Evolutionary conservation across 2,888 invertebrate species (phyloP).

Genomic region (Nephrotoma appendiculata): DNA sequence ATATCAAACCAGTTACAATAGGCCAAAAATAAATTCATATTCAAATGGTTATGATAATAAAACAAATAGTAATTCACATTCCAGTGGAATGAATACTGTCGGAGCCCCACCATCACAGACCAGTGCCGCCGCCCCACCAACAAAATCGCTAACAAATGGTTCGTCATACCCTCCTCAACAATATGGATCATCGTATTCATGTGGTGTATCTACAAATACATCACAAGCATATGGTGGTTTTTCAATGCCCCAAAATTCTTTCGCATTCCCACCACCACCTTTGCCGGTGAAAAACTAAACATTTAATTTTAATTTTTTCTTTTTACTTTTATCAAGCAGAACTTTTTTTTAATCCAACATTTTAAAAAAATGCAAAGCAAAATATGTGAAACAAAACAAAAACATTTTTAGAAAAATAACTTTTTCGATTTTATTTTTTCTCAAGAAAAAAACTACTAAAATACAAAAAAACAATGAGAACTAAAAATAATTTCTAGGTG

Average conservation of each 20-base stretch:
- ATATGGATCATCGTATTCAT: neutral
- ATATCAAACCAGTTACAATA: conserved; percentile 1
- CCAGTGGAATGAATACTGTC: conserved; percentile 16
- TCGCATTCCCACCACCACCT: conserved; percentile 30
- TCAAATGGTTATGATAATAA: conserved; percentile 8
- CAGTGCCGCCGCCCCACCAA: neutral
- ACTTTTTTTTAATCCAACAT: neutral
- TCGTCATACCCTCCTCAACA: neutral
- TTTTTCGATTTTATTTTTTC: neutral
- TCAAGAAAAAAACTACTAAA: neutral
- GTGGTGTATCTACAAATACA: neutral
- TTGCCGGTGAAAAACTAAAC: conserved; percentile 30
- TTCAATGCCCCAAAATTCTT: conserved; percentile 19
- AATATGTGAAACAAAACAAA: neutral
- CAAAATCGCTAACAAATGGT: neutral
- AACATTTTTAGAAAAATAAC: neutral
- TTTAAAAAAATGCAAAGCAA: neutral
- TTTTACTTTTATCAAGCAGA: neutral
- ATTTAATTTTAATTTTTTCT: neutral
- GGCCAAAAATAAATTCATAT: conserved; percentile 3
- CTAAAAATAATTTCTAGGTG: neutral
- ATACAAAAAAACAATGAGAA: neutral
- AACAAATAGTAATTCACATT: conserved; percentile 16
- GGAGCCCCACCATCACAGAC: conserved; percentile 13
- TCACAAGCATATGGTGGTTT: conserved; percentile 15